Conservation (phyloP, 64 coral and sea anemone species). For the Montipora capricornis region DNA sequence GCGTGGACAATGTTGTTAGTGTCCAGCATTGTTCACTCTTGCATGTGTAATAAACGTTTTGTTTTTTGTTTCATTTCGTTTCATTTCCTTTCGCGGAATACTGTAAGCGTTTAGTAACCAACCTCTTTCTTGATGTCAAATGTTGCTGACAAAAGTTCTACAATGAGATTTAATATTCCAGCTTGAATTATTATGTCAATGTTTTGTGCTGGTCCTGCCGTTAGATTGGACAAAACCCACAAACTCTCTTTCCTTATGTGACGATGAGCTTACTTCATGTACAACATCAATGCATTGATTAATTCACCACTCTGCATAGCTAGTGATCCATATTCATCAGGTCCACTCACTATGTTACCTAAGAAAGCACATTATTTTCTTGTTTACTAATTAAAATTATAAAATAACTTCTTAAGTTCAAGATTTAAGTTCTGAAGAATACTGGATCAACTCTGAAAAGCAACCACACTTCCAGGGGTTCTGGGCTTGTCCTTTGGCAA, state of each 20-base stretch:
- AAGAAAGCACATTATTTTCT: not conserved
- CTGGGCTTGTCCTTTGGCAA: no score
- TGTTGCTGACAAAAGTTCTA: slow-evolving; percentile 69
- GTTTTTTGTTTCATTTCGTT: no score
- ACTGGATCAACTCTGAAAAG: not conserved
- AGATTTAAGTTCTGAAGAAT: not conserved
- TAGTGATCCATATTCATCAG: slow-evolving; percentile 83
- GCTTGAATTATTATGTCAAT: slow-evolving; percentile 54
- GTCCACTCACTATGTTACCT: slow-evolving; percentile 97
- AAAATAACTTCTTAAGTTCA: not conserved
- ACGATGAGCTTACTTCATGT: slow-evolving; percentile 70
- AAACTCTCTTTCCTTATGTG: slow-evolving; percentile 95
- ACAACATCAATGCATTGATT: slow-evolving; percentile 50
- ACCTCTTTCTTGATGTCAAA: slow-evolving; percentile 99
- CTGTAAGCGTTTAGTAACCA: not conserved
- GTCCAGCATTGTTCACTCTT: no score
- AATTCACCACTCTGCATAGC: slow-evolving; percentile 73
- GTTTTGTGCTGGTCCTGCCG: slow-evolving; percentile 71
- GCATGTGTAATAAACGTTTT: no score
- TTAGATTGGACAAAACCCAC: slow-evolving; percentile 94
- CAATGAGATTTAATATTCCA: slow-evolving; percentile 69
- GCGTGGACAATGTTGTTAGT: no score
- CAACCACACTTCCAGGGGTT: no score
- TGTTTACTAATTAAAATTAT: not conserved
- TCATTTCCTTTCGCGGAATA: no score